Percentiles rank a stretch among this genome's conserved stretches.
These are phyloP conservation scores for Parnassius mnemosyne DNA, from an alignment of 2,888 invertebrate genomes.

Conservation along the genomic window DNA sequence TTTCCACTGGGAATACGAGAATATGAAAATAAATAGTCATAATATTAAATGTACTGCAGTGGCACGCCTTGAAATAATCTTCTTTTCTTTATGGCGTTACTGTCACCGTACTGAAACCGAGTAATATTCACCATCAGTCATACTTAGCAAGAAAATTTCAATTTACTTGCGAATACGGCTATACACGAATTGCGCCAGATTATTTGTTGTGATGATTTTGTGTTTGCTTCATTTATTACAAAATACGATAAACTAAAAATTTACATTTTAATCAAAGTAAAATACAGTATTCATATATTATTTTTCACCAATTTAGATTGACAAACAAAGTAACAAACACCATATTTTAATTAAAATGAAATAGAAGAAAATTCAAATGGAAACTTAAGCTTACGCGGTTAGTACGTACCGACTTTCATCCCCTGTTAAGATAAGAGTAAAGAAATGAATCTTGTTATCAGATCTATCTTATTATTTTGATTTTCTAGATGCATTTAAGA, in stretches of 20 bases:
- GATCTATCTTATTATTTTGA: conserved; percentile 48
- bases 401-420: conserved; percentile 12
- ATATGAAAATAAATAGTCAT: conserved; percentile 75
- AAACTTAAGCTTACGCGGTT: conserved; percentile 57
- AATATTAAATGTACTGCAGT: conserved; percentile 71
- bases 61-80: conserved; percentile 67
- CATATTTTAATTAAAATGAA: neutral
- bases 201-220: conserved; percentile 50
- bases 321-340: too few species aligned
- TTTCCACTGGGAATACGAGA: conserved; percentile 50
- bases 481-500: conserved; percentile 25
- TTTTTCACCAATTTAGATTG: too few species aligned
- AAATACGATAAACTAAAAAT: neutral
- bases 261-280: too few species aligned
- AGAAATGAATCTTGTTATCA: conserved; percentile 58
- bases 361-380: conserved; percentile 29
- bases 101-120: conserved; percentile 67
- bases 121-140: conserved; percentile 77
- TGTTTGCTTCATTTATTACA: conserved; percentile 44
- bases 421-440: conserved; percentile 52
- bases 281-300: too few species aligned
- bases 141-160: conserved; percentile 77
- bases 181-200: conserved; percentile 70
- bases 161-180: conserved; percentile 67
- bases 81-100: conserved; percentile 67